Evolutionary conservation across 2,113 vertebrate species (phyloP).

Genomic region (Tricholaema leucomelas): DNA sequence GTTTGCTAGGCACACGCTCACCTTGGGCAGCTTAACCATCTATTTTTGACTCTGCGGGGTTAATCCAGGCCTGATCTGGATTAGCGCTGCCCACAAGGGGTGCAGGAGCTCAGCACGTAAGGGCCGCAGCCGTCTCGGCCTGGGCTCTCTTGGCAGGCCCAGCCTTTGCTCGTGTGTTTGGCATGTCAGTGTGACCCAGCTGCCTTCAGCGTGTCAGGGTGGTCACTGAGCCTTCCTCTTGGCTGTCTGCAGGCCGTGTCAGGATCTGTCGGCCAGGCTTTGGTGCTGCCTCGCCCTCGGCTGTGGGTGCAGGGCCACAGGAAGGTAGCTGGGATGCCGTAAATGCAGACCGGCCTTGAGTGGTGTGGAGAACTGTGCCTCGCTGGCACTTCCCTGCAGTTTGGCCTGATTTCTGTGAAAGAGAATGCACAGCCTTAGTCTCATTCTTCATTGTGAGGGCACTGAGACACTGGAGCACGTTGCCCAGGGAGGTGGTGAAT

Average conservation of each 20-base stretch:
- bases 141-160: neutral
- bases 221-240: neutral
- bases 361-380: neutral
- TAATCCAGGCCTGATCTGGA: slow-evolving; percentile 13
- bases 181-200: too few species aligned
- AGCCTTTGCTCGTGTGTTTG: neutral
- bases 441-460: too few species aligned
- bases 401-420: too few species aligned
- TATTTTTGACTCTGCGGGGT: slow-evolving; percentile 7
- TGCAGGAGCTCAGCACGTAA: neutral
- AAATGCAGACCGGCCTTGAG: fast-evolving
- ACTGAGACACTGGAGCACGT: too few species aligned
- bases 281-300: fast-evolving
- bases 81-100: neutral
- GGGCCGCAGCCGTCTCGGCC: too few species aligned
- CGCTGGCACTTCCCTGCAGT: fast-evolving
- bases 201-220: too few species aligned
- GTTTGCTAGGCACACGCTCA: neutral
- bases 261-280: fast-evolving
- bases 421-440: too few species aligned
- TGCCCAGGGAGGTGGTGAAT: too few species aligned
- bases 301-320: neutral
- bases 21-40: slow-evolving; percentile 18
- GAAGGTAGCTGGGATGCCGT: fast-evolving
- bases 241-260: fast-evolving